A percentile compares a stretch with the other conserved stretches of the same genome.
Conservation (phyloP, 2,888 invertebrate species). For the Liposcelis brunnea region DNA sequence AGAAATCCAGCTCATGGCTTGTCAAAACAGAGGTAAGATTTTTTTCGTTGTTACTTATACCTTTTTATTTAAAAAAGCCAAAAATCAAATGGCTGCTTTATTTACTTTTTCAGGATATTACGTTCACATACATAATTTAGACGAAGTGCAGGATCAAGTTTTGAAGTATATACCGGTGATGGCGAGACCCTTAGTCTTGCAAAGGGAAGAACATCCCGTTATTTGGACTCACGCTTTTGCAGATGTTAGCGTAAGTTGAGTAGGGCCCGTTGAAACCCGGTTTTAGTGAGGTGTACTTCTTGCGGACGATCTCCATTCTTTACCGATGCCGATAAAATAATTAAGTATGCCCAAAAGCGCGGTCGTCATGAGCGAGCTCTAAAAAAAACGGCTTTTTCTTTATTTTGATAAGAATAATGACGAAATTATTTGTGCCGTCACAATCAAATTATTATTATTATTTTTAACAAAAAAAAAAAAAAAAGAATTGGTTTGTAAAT, state of each 20-base stretch:
- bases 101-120: constrained; percentile 52
- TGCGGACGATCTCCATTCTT: too few species aligned
- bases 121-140: constrained; percentile 84
- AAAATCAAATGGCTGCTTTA: too few species aligned
- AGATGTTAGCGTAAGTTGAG: constrained; percentile 56
- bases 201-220: constrained; percentile 53
- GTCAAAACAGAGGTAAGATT: constrained; percentile 65
- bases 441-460: too few species aligned
- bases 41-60: not conserved
- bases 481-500: too few species aligned
- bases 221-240: constrained; percentile 94
- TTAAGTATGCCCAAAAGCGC: constrained; percentile 13
- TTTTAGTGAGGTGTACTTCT: too few species aligned
- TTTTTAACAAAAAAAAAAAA: too few species aligned
- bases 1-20: constrained; percentile 89
- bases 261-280: too few species aligned
- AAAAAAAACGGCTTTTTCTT: too few species aligned
- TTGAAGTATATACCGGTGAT: constrained; percentile 91
- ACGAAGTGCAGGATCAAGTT: constrained; percentile 92
- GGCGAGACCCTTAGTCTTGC: constrained; percentile 65
- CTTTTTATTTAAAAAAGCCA: too few species aligned
- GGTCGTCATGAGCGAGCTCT: too few species aligned
- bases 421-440: too few species aligned
- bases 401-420: too few species aligned
- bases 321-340: constrained; percentile 1